Conservation (phyloP, 1,140 invertebrate genomes). For the Carposina sasakii region DNA sequence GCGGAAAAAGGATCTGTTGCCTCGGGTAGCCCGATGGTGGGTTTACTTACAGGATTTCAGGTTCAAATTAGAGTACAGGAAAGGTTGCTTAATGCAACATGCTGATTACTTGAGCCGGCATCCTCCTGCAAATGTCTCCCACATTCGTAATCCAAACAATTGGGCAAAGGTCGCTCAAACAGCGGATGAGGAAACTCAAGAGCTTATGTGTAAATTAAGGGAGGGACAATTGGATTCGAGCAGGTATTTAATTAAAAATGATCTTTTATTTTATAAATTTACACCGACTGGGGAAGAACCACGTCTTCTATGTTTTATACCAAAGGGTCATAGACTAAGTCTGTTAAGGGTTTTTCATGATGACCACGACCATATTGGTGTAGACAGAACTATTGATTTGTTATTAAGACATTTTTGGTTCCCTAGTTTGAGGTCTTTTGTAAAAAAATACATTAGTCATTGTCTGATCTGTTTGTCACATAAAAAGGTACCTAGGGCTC, state of each 20-base stretch:
- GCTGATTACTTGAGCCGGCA: slow-evolving; percentile 7
- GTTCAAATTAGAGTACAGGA: slow-evolving; percentile 5
- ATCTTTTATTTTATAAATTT: slow-evolving; percentile 6
- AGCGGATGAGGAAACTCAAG: slow-evolving; percentile 6
- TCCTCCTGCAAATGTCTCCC: slow-evolving; percentile 3
- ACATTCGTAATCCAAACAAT: slow-evolving; percentile 1
- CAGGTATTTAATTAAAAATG: neutral
- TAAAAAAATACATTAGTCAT: slow-evolving; percentile 17
- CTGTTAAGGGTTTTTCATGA: slow-evolving; percentile 24
- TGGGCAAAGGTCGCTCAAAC: slow-evolving; percentile 2
- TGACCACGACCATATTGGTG: slow-evolving; percentile 22
- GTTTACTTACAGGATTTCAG: slow-evolving; percentile 8
- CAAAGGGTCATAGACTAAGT: slow-evolving; percentile 13
- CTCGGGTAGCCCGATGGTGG: slow-evolving; percentile 3
- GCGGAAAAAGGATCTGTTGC: slow-evolving; percentile 30
- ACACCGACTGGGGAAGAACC: neutral
- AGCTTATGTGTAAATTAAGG: slow-evolving; percentile 2
- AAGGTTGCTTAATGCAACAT: slow-evolving; percentile 5
- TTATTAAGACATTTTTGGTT: slow-evolving; percentile 11
- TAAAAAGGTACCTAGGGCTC: slow-evolving; percentile 11
- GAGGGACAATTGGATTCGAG: neutral
- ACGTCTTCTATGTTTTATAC: slow-evolving; percentile 7
- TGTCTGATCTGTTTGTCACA: slow-evolving; percentile 10
- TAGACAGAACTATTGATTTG: slow-evolving; percentile 19
- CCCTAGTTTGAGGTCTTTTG: slow-evolving; percentile 16